Evolutionary conservation across 2,113 vertebrate genomes (phyloP).

Genomic region (Thryonomys swinderianus): DNA sequence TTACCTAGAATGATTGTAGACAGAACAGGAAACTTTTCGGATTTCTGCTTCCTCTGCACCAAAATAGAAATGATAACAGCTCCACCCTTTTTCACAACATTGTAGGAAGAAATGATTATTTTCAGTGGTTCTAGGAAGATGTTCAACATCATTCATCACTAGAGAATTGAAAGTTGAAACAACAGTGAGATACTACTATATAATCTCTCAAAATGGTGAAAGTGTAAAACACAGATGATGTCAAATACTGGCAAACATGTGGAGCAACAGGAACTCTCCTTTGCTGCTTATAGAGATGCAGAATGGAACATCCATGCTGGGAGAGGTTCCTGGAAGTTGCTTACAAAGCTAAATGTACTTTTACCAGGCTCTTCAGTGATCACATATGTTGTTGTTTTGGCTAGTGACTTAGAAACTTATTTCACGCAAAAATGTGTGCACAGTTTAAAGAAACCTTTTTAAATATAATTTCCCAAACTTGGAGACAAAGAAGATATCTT

Average conservation of each 20-base stretch:
- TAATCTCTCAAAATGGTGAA: background rate
- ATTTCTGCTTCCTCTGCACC: background rate
- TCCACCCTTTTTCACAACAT: background rate
- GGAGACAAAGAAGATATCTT: background rate
- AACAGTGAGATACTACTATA: background rate
- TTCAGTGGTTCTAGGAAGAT: constrained; percentile 2
- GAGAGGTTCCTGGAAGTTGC: background rate
- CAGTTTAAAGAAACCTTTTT: background rate
- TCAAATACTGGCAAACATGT: background rate
- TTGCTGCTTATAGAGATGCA: background rate
- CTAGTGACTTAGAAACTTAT: background rate
- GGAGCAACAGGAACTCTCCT: background rate
- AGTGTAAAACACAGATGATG: background rate
- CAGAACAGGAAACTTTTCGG: background rate
- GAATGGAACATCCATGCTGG: background rate
- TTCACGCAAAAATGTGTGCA: background rate
- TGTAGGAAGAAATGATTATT: constrained; percentile 12
- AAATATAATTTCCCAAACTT: constrained; percentile 8
- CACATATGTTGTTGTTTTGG: background rate
- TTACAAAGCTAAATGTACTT: background rate
- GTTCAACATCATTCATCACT: background rate
- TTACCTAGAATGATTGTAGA: background rate
- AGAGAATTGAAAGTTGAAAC: background rate
- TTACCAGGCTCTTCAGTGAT: background rate
- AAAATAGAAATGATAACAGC: background rate